phyloP scores from a whole-genome alignment of 2,113 vertebrate genomes.

The Rhinolophus ferrumequinum region DNA sequence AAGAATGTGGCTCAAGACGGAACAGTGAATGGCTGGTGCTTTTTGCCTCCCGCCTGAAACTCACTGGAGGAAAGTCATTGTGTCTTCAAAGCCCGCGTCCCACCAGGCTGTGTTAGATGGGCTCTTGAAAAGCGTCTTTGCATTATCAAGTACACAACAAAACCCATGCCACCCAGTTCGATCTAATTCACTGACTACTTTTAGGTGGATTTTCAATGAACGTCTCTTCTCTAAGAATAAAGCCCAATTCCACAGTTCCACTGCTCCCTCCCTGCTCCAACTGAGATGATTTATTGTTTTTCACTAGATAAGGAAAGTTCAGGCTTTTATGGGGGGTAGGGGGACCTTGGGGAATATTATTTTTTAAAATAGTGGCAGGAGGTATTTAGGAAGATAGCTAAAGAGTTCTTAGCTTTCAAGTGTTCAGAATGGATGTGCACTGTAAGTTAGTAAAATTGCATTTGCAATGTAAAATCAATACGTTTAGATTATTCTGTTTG shows the following conservation, averaged over 20 bases:
- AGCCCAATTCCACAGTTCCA: not conserved
- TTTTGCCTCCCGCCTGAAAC: slow-evolving; percentile 86
- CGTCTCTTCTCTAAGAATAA: slow-evolving; percentile 57
- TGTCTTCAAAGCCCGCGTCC: slow-evolving; percentile 87
- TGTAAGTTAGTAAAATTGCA: not conserved
- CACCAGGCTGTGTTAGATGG: slow-evolving; percentile 80
- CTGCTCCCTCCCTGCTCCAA: not conserved
- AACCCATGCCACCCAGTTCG: slow-evolving; percentile 80
- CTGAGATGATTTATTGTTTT: not conserved
- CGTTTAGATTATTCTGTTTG: not conserved
- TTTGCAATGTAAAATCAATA: slow-evolving; percentile 18
- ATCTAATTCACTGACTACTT: slow-evolving; percentile 79
- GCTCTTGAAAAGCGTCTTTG: slow-evolving; percentile 82
- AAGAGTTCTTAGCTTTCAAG: not conserved
- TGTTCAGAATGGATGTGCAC: slow-evolving; percentile 12
- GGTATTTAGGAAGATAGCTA: not conserved
- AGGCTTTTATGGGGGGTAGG: not conserved
- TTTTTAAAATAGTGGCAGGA: slow-evolving; percentile 10
- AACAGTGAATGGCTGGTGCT: slow-evolving; percentile 87
- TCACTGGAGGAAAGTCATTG: slow-evolving; percentile 86
- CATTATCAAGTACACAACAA: slow-evolving; percentile 80
- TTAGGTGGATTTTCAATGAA: slow-evolving; percentile 59
- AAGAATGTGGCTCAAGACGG: slow-evolving; percentile 88
- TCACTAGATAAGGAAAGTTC: not conserved
- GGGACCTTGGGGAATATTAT: not conserved